These are phyloP conservation scores for Drepana arcuata DNA, from an alignment of 1,140 invertebrate genomes.

Conservation along the genomic window DNA sequence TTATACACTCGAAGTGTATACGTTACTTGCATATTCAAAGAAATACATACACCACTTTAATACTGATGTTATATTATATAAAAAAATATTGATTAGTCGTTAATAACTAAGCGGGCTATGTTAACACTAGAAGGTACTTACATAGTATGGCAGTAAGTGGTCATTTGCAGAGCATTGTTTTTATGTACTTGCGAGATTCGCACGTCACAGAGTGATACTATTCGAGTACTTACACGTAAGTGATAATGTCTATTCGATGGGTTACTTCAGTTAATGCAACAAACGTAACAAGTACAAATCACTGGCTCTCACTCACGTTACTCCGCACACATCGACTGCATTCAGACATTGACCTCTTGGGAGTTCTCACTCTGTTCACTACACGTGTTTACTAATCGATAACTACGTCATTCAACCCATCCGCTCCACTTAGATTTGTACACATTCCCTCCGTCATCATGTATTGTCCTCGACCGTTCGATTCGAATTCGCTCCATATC, in stretches of 20 bases:
- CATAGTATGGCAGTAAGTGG: conserved; percentile 65
- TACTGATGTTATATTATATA: conserved; percentile 61
- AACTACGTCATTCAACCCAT: too few relatives aligned
- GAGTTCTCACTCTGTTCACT: conserved; percentile 2
- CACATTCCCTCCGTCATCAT: too few relatives aligned
- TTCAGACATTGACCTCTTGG: too few relatives aligned
- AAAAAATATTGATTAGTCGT: conserved; percentile 42
- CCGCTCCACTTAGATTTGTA: too few relatives aligned
- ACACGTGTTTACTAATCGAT: too few relatives aligned
- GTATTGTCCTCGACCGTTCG: too few relatives aligned
- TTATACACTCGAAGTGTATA: conserved; percentile 44
- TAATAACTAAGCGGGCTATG: conserved; percentile 58
- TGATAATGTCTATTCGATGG: conserved; percentile 55
- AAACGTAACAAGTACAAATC: conserved; percentile 19
- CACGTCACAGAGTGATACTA: conserved; percentile 34
- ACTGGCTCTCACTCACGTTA: conserved; percentile 13
- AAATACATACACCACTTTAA: conserved; percentile 66
- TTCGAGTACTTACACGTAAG: conserved; percentile 42
- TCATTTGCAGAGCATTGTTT: conserved; percentile 47
- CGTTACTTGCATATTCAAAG: conserved; percentile 32
- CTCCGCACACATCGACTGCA: conserved; percentile 7
- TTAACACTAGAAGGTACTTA: conserved; percentile 55
- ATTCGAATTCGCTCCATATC: too few relatives aligned
- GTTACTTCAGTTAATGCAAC: conserved; percentile 30
- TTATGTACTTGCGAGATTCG: conserved; percentile 46